Evolutionary conservation across 2,113 vertebrate species (phyloP).

Genomic region (Callipepla californica): DNA sequence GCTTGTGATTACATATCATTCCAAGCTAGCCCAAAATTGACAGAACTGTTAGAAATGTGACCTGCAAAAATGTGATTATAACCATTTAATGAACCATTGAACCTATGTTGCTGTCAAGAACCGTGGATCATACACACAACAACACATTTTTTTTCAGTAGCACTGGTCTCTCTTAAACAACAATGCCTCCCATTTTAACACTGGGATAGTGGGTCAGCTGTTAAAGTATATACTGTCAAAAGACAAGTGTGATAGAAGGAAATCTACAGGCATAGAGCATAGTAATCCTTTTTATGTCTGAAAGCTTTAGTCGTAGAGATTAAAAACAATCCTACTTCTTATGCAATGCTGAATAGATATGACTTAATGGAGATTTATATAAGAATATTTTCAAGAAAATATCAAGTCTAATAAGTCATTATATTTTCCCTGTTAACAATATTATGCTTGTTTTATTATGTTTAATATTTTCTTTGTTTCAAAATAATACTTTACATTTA

Average conservation of each 20-base stretch:
- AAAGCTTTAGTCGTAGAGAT: not conserved
- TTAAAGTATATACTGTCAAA: not conserved
- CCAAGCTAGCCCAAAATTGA: not conserved
- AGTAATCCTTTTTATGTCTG: not conserved
- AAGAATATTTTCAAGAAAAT: not conserved
- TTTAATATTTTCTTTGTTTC: constrained; percentile 4
- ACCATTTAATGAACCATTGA: not conserved
- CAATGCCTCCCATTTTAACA: not conserved
- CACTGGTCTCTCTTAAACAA: not conserved
- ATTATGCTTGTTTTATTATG: not conserved
- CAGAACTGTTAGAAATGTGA: not conserved
- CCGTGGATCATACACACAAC: not conserved
- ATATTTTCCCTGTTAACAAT: not conserved
- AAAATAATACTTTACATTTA: not conserved
- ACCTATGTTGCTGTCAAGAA: not conserved
- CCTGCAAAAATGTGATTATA: not conserved
- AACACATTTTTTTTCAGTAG: not conserved
- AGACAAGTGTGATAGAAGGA: not conserved
- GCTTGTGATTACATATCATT: not conserved
- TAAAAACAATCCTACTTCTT: not conserved
- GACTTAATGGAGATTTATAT: not conserved
- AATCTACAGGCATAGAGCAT: not conserved
- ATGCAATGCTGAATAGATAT: not conserved
- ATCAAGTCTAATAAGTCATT: not conserved
- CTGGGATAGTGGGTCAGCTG: not conserved